phyloP scores from a whole-genome alignment of 2,888 invertebrate species.

The Acronicta psi region DNA sequence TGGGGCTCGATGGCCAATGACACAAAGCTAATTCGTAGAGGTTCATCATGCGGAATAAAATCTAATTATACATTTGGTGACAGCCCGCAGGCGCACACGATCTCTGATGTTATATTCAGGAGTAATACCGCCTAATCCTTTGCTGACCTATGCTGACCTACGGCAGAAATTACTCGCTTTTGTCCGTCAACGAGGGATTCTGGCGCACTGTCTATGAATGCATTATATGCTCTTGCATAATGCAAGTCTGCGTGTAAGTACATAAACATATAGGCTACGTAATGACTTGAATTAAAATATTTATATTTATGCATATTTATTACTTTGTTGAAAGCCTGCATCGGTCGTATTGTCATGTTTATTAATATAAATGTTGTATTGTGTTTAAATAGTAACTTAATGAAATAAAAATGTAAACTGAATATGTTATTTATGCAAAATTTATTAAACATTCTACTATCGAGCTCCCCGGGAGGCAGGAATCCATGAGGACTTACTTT shows the following conservation, averaged over 20 bases:
- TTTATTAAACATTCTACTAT: too few species aligned
- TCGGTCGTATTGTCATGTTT: neutral
- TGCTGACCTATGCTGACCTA: conserved; percentile 45
- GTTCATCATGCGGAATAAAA: conserved; percentile 61
- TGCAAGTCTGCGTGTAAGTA: conserved; percentile 52
- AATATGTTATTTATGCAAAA: too few species aligned
- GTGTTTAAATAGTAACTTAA: too few species aligned
- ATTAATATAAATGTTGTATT: neutral
- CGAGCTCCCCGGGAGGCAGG: too few species aligned
- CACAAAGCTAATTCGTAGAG: conserved; percentile 58
- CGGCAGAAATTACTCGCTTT: conserved; percentile 72
- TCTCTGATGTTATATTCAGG: conserved; percentile 74
- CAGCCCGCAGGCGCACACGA: conserved; percentile 10
- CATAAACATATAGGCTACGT: conserved; percentile 39
- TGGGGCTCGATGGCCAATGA: conserved; percentile 35
- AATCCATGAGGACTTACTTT: too few species aligned
- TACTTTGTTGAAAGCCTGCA: neutral
- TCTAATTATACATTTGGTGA: conserved; percentile 61
- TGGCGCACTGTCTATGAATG: conserved; percentile 69
- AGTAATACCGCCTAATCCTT: conserved; percentile 73
- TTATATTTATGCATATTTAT: conserved; percentile 13
- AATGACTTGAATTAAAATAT: conserved; percentile 18
- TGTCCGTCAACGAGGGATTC: conserved; percentile 68
- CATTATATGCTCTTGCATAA: conserved; percentile 66
- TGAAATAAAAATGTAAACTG: too few species aligned